These are phyloP conservation scores for Polia nebulosa DNA, from an alignment of 2,888 invertebrate species.

Conservation along the genomic window DNA sequence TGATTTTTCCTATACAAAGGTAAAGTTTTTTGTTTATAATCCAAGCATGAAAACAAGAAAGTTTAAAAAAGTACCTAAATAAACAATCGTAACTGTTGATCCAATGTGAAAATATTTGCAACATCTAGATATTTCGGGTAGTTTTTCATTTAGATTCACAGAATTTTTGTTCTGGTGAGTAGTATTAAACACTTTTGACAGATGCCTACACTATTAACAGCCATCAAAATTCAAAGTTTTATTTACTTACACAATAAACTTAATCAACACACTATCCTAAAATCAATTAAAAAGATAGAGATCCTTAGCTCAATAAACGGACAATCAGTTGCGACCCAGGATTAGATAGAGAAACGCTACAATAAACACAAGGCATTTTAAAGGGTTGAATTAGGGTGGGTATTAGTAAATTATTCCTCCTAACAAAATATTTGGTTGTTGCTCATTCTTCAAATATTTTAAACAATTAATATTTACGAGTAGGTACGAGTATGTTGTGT, in stretches of 20 bases:
- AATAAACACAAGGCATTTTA: slow-evolving; percentile 40
- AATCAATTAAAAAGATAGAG: slow-evolving; percentile 16
- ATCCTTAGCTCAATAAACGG: slow-evolving; percentile 5
- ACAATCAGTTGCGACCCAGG: slow-evolving; percentile 20
- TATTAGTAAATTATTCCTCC: slow-evolving; percentile 18
- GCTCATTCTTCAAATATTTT: slow-evolving; percentile 6
- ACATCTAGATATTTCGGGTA: not conserved
- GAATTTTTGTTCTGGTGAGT: not conserved
- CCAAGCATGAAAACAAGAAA: no score
- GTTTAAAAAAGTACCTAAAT: no score
- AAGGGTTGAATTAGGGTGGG: slow-evolving; percentile 12
- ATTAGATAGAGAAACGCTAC: slow-evolving; percentile 26
- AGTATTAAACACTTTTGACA: not conserved
- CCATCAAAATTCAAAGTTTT: not conserved
- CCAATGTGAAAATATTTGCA: no score
- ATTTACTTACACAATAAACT: no score
- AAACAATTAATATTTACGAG: not conserved
- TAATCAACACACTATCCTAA: not conserved
- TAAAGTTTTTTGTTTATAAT: no score
- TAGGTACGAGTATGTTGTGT: not conserved
- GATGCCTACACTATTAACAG: not conserved
- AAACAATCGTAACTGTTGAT: not conserved
- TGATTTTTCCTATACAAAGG: no score
- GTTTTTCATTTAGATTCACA: not conserved
- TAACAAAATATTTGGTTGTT: slow-evolving; percentile 6